Evolutionary conservation across 2,113 vertebrate species (phyloP).

Genomic region (Microtus oregoni): DNA sequence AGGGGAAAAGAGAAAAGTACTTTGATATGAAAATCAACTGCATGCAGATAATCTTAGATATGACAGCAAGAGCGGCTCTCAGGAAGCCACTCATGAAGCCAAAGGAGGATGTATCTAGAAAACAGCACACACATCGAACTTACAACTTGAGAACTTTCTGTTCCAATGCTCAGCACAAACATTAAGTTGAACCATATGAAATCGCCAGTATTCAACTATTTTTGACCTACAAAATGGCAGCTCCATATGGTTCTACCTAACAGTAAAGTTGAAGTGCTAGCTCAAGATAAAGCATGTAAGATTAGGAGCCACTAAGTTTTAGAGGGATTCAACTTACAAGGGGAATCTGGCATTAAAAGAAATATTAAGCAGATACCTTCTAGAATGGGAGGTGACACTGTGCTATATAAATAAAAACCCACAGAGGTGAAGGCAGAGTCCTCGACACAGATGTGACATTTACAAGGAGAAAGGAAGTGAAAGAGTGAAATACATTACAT

Average conservation of each 20-base stretch:
- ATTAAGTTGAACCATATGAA: constrained; percentile 7
- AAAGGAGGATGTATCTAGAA: not conserved
- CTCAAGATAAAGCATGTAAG: not conserved
- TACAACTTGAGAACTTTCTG: not conserved
- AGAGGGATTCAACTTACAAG: constrained; percentile 34
- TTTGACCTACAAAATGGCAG: not conserved
- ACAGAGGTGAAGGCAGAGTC: not conserved
- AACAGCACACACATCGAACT: constrained; percentile 28
- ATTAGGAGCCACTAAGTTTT: constrained; percentile 35
- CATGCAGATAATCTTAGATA: constrained; percentile 23
- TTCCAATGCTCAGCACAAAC: not conserved
- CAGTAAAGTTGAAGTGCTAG: constrained; percentile 45
- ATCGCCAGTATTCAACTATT: constrained; percentile 2
- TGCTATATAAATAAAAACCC: not conserved
- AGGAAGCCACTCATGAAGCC: not conserved
- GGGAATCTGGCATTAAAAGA: not conserved
- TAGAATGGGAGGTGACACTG: constrained; percentile 1
- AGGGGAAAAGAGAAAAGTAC: constrained; percentile 45
- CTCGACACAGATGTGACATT: not conserved
- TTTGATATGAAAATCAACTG: constrained; percentile 48
- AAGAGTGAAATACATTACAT: not conserved
- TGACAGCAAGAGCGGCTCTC: constrained; percentile 1
- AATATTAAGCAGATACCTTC: not conserved
- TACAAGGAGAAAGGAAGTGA: constrained; percentile 5
- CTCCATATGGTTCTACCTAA: constrained; percentile 30